Percentiles rank a stretch among this genome's conserved stretches.
Conservation (phyloP, 1,140 invertebrate species). For the Heliconius congener region DNA sequence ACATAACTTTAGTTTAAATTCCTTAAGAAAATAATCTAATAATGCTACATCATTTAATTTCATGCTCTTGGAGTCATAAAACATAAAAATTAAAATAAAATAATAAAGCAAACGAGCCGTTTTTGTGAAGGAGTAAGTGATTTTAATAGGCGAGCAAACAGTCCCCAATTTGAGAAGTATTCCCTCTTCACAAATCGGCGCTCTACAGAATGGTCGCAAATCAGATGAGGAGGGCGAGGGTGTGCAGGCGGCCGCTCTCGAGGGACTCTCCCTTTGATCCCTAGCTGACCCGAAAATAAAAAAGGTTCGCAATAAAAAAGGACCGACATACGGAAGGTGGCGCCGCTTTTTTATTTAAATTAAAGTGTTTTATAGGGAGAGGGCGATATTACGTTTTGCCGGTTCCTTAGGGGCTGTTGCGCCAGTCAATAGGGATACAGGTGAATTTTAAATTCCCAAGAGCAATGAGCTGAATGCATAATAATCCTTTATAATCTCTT, state of each 20-base stretch:
- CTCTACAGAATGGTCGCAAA: slow-evolving; percentile 73
- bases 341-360: slow-evolving; percentile 81
- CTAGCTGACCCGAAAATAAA: slow-evolving; percentile 81
- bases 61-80: neutral
- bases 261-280: slow-evolving; percentile 78
- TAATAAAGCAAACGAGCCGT: slow-evolving; percentile 46
- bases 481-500: slow-evolving; percentile 31
- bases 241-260: slow-evolving; percentile 58
- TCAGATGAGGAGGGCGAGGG: slow-evolving; percentile 61
- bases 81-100: slow-evolving; percentile 8
- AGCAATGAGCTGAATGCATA: slow-evolving; percentile 52
- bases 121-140: slow-evolving; percentile 64
- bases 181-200: slow-evolving; percentile 78
- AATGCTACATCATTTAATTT: neutral
- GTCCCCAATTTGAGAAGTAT: slow-evolving; percentile 74
- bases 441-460: slow-evolving; percentile 52
- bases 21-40: neutral
- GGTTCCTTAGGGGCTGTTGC: slow-evolving; percentile 66
- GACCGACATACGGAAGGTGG: slow-evolving; percentile 80
- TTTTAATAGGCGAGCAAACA: slow-evolving; percentile 77
- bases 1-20: neutral
- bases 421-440: slow-evolving; percentile 61
- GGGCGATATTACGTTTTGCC: slow-evolving; percentile 79
- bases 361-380: slow-evolving; percentile 80
- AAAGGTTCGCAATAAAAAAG: slow-evolving; percentile 80